Evolutionary conservation across 2,888 invertebrate genomes (phyloP), one percentile per base, ranked within the genome.

Genomic region (Chloromyia formosa): DNA sequence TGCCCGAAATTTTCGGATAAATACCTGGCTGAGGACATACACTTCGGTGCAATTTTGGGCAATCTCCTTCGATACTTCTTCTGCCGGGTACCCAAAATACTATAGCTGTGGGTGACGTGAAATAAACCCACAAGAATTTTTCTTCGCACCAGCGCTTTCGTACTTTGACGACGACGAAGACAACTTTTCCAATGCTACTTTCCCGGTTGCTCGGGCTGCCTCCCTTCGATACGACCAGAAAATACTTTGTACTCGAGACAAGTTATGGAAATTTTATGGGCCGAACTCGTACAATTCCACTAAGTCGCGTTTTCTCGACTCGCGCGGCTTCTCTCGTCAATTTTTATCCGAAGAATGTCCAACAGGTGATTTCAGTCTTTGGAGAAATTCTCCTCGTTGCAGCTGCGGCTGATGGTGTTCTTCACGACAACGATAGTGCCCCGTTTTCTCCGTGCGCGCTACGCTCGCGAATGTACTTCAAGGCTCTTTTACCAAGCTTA

Each of bases 351-450:
- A 35, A 35, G 7, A 35, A 35, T 35, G 27, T 7, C 27, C 7
- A 2, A 49, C 5, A 49, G 2, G 3, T 10, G 49, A 49, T n/a
- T 49, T 49, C 16, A 1, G 27, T 2, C 56, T n/a, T 58, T 35
- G 23, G 69, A 53, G 66, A 66, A 66, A 45, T 23, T 66, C 66
- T 66, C 66, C n/a, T n/a, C n/a, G n/a, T n/a, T n/a, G 66, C 66
- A 45, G 45, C 66, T 45, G 45, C 42, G 7, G 42, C 45, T 66
- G 20, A 14, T 45, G 42, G 45, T 66, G 27, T 35, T 35, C 27
- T 35, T 35, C 27, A 35, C 27, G 27, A 35, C 27, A 7, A 35
- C 27, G 27, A 35, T 35, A 45, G 35, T 2, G 27, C 27, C 66
- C 66, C 66, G 66, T 66, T 66, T 56, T 56, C 18, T 49, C 66